Evolutionary conservation across 1,140 invertebrate genomes (phyloP).

Genomic region (Pachypeltis micranthus): DNA sequence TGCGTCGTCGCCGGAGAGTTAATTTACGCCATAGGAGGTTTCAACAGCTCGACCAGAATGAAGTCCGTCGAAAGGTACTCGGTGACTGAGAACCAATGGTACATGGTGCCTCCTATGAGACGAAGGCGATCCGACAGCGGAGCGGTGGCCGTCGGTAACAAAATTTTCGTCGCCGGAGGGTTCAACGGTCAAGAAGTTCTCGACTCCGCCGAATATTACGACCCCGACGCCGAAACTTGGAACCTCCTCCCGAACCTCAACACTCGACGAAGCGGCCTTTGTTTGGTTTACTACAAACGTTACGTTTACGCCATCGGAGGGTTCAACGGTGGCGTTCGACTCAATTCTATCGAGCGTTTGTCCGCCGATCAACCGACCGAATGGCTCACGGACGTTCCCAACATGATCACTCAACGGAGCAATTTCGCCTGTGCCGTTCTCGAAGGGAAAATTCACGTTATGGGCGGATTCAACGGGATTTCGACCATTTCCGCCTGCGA

Average conservation of each 20-base stretch:
- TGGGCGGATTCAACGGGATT: constrained; percentile 69
- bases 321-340: constrained; percentile 58
- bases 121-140: constrained; percentile 68
- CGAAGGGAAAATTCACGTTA: constrained; percentile 66
- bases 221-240: constrained; percentile 53
- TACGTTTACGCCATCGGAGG: constrained; percentile 62
- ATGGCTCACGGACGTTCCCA: constrained; percentile 36
- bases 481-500: constrained; percentile 53
- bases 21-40: constrained; percentile 79
- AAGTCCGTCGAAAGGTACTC: constrained; percentile 60
- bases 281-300: constrained; percentile 46
- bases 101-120: constrained; percentile 67
- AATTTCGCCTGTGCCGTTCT: constrained; percentile 72
- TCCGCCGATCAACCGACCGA: not conserved
- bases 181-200: constrained; percentile 60
- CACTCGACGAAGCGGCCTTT: constrained; percentile 62
- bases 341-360: constrained; percentile 35
- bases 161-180: constrained; percentile 60
- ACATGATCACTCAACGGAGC: constrained; percentile 73
- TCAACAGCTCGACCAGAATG: constrained; percentile 56
- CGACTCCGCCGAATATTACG: constrained; percentile 50
- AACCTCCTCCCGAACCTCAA: constrained; percentile 62
- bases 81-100: constrained; percentile 64
- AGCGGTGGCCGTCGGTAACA: constrained; percentile 41
- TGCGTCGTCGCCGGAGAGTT: constrained; percentile 41